Percentiles rank a stretch among this genome's conserved stretches.
phyloP scores from a whole-genome alignment of 1,140 invertebrate species.

The Macrocentrus cingulum region DNA sequence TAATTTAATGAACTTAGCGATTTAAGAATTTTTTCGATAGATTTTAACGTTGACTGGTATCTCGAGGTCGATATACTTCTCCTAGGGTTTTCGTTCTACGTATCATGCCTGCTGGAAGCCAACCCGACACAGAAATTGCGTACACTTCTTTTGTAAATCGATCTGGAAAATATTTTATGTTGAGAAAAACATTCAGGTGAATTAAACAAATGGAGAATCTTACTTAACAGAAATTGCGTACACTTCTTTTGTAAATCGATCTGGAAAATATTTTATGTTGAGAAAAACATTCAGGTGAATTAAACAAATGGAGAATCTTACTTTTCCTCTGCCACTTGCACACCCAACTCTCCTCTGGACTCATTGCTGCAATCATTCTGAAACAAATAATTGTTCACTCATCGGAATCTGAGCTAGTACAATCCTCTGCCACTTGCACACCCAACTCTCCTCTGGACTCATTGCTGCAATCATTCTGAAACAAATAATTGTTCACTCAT shows the following conservation, averaged over 20 bases:
- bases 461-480: not conserved
- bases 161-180: constrained; percentile 60
- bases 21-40: too few species aligned
- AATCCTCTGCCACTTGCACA: too few species aligned
- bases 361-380: constrained; percentile 92
- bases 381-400: too few species aligned
- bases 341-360: constrained; percentile 95
- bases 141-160: constrained; percentile 91
- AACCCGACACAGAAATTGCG: constrained; percentile 91
- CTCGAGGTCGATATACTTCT: constrained; percentile 81
- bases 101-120: constrained; percentile 81
- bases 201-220: too few species aligned
- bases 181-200: constrained; percentile 25
- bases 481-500: constrained; percentile 76
- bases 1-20: too few species aligned
- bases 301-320: constrained; percentile 57
- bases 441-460: too few species aligned
- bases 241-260: too few species aligned
- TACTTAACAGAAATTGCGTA: too few species aligned
- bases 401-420: too few species aligned
- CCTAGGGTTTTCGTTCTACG: constrained; percentile 90
- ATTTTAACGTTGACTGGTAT: constrained; percentile 81
- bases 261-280: too few species aligned
- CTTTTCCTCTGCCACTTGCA: constrained; percentile 96
- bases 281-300: too few species aligned